phyloP scores from a whole-genome alignment of 1,140 invertebrate species.

The Drosophila leontia region DNA sequence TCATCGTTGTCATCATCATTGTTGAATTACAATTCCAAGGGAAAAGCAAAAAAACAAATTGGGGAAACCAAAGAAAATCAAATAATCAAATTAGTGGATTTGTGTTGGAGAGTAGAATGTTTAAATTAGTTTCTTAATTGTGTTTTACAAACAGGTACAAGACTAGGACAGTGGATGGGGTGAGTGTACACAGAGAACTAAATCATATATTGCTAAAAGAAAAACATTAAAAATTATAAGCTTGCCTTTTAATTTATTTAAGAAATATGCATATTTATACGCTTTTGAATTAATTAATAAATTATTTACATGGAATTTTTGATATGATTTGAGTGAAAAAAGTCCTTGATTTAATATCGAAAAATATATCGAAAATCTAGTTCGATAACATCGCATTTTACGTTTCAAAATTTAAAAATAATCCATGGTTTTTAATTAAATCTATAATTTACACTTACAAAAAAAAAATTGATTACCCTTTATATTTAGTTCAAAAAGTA shows the following conservation, averaged over 20 bases:
- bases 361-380: neutral
- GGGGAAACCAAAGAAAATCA: slow-evolving; percentile 46
- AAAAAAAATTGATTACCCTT: neutral
- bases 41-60: slow-evolving; percentile 26
- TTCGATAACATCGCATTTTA: neutral
- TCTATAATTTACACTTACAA: no score
- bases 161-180: slow-evolving; percentile 13
- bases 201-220: neutral
- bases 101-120: slow-evolving; percentile 32
- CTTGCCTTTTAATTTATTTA: neutral
- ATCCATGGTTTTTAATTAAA: no score
- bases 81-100: slow-evolving; percentile 48
- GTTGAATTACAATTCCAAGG: slow-evolving; percentile 16
- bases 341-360: neutral
- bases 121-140: slow-evolving; percentile 34
- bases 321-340: neutral
- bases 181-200: slow-evolving; percentile 7
- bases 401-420: neutral
- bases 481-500: neutral
- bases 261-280: neutral
- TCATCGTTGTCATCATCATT: neutral
- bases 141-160: slow-evolving; percentile 24
- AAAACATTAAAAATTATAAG: neutral
- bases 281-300: neutral
- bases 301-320: neutral